Evolutionary conservation across 2,888 invertebrate species (phyloP), one percentile per base, ranked within the genome.

Genomic region (Parnassius smintheus): DNA sequence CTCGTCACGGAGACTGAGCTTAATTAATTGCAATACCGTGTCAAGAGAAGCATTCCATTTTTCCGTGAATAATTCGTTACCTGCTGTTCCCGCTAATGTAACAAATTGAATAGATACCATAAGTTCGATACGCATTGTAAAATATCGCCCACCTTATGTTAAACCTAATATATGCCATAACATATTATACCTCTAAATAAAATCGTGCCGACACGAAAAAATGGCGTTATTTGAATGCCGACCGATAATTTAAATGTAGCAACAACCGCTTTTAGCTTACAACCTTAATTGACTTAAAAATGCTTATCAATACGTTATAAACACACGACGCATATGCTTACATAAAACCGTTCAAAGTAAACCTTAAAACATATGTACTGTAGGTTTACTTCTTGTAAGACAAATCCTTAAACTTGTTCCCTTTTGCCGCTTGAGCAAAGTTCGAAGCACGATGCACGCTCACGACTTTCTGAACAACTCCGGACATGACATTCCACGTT

Each of bases 271-370:
- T 91, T 91, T 91, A 91, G 89, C 91, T 90, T 91, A 91, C 91
- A 91, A 89, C 91, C 90, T 90, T 91, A 91, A 91, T 91, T 91
- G 91, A 91, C 91, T 91, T 91, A 91, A 91, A 91, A 91, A 91
- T 90, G 89, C 88, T 91, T 91, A 91, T 91, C 90, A 89, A 91
- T 91, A 86, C 75, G 74, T 72, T 59, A 67, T 56, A 60, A 56
- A 65, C 52, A 61, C 67, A 72, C 69, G 73, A 64, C 70, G 67
- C 72, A 74, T 72, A 72, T 77, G 71, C 77, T 75, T 70, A 45
- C 52, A 35, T 8, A 10, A 13, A 18, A 9, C 58, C 65, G 49
- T 55, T 63, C 44, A 83, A 77, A 77, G 61, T 77, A 65, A 74
- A 78, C 82, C 75, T 62, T 83, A 81, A 61, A 1, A 0, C 35